phyloP scores from a whole-genome alignment of 2,113 vertebrate species.

The Rhynchomys soricoides region DNA sequence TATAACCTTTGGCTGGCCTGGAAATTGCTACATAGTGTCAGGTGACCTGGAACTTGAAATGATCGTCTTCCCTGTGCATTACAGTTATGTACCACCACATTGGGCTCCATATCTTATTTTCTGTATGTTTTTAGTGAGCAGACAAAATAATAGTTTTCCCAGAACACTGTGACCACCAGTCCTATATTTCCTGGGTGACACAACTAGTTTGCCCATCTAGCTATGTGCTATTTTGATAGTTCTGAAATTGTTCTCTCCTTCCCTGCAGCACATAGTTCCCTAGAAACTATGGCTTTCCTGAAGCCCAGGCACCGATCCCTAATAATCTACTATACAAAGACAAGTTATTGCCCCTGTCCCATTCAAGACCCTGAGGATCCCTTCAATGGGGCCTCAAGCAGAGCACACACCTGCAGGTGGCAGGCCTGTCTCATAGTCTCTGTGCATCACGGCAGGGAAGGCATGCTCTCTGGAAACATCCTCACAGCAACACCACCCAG shows the following conservation, averaged over 20 bases:
- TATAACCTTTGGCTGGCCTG: background rate
- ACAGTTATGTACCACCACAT: background rate
- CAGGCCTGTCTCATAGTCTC: background rate
- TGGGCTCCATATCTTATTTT: background rate
- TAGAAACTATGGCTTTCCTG: background rate
- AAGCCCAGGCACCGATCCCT: background rate
- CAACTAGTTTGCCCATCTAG: background rate
- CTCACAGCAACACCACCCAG: background rate
- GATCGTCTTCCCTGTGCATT: background rate
- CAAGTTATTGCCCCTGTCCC: background rate
- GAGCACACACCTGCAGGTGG: background rate
- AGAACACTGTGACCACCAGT: background rate
- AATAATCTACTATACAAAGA: background rate
- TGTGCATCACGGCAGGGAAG: background rate
- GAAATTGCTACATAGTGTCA: background rate
- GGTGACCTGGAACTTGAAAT: background rate
- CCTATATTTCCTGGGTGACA: background rate
- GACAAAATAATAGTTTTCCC: background rate
- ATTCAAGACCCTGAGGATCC: background rate
- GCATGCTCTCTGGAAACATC: background rate
- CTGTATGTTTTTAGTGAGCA: background rate
- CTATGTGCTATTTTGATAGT: background rate
- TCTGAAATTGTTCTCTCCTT: background rate
- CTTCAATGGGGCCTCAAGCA: background rate
- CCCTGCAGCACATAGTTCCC: background rate